Conservation (phyloP, 2,113 vertebrate genomes). For the Hippocampus zosterae region DNA sequence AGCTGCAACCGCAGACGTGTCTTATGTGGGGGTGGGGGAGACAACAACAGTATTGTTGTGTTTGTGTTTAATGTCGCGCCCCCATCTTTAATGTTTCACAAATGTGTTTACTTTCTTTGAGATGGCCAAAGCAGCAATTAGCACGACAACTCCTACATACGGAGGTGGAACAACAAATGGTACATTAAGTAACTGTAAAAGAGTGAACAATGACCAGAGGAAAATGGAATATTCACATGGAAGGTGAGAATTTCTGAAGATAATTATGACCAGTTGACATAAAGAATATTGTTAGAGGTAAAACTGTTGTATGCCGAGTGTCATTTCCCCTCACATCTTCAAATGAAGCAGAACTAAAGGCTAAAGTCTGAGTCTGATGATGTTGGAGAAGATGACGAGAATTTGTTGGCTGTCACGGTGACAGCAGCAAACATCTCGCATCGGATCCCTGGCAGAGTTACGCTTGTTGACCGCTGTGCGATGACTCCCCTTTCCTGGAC, state of each 20-base stretch:
- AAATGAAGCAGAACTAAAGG: neutral
- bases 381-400: neutral
- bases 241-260: neutral
- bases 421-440: slow-evolving; percentile 9
- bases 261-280: neutral
- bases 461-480: slow-evolving; percentile 24
- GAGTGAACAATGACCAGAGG: neutral
- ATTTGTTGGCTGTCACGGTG: slow-evolving; percentile 3
- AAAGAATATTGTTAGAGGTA: neutral
- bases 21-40: neutral
- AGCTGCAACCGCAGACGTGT: neutral
- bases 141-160: slow-evolving; percentile 12
- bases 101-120: slow-evolving; percentile 20
- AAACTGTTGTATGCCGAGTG: neutral
- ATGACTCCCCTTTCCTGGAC: slow-evolving; percentile 11
- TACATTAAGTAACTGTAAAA: slow-evolving; percentile 12
- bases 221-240: neutral
- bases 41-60: slow-evolving; percentile 7
- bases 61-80: slow-evolving; percentile 25
- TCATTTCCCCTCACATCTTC: neutral
- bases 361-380: neutral
- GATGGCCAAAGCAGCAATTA: slow-evolving; percentile 39
- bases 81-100: slow-evolving; percentile 21
- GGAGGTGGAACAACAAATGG: slow-evolving; percentile 4
- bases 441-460: neutral